phyloP scores from a whole-genome alignment of 2,888 invertebrate species.

The Lasioglossum zephyrum region DNA sequence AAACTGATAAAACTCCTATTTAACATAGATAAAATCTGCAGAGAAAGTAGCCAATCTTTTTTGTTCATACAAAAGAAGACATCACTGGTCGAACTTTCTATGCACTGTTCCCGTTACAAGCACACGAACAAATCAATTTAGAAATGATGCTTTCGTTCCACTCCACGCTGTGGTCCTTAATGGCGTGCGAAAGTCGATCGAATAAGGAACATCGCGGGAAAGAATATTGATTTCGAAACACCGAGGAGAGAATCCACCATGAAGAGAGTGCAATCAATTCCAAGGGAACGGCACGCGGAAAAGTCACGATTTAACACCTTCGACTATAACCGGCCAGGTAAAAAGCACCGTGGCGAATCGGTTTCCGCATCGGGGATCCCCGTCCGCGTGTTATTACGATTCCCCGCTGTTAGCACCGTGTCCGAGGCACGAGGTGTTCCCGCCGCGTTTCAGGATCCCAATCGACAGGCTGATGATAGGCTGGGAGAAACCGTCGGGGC shows the following conservation, averaged over 20 bases:
- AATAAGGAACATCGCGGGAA: background rate
- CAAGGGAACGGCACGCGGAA: background rate
- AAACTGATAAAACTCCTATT: background rate
- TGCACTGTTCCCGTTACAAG: too few relatives aligned
- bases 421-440: constrained; percentile 11
- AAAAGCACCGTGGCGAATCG: constrained; percentile 11
- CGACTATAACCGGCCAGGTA: background rate
- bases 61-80: background rate
- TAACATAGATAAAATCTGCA: background rate
- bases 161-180: background rate
- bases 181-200: background rate
- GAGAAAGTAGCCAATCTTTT: background rate
- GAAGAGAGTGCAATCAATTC: background rate
- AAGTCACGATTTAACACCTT: constrained; percentile 1
- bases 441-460: constrained; percentile 29
- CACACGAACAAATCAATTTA: background rate
- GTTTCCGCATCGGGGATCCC: background rate
- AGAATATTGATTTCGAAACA: constrained; percentile 1
- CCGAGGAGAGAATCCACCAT: background rate
- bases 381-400: constrained; percentile 43
- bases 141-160: background rate
- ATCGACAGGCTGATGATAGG: constrained; percentile 61
- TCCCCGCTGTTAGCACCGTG: constrained; percentile 30
- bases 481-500: constrained; percentile 21
- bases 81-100: background rate